phyloP scores from a whole-genome alignment of 2,113 vertebrate species.

The Austrofundulus limnaeus region DNA sequence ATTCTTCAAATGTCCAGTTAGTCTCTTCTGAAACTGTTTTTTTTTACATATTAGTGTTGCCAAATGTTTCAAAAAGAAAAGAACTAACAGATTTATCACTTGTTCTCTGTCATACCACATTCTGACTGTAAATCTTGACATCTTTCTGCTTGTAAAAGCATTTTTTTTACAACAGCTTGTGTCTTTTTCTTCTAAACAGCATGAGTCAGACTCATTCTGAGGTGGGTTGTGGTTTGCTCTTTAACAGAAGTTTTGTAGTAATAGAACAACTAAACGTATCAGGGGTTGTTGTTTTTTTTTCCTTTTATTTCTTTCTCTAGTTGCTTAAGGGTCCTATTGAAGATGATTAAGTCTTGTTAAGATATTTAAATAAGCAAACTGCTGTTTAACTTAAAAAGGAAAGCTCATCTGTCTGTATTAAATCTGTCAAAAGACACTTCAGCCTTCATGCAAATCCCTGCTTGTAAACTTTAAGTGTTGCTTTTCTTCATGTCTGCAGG shows the following conservation, averaged over 20 bases:
- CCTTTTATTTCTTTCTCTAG: conserved; percentile 21
- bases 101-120: background rate
- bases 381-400: conserved; percentile 29
- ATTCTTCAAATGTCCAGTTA: conserved; percentile 27
- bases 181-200: conserved; percentile 23
- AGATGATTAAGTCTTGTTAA: conserved; percentile 29
- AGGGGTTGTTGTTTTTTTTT: conserved; percentile 22
- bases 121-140: conserved; percentile 3
- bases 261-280: conserved; percentile 34
- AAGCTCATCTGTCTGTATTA: conserved; percentile 4
- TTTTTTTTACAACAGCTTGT: background rate
- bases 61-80: background rate
- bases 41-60: background rate
- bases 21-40: background rate
- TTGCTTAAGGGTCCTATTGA: conserved; percentile 21
- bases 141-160: background rate
- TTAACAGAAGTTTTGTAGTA: conserved; percentile 59
- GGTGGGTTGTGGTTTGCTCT: conserved; percentile 71
- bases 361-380: conserved; percentile 23
- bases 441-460: conserved; percentile 1
- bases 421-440: conserved; percentile 11
- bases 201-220: conserved; percentile 38
- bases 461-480: background rate
- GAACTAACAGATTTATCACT: no score
- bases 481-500: background rate